phyloP scores from a whole-genome alignment of 2,888 invertebrate genomes.

The Boloria euphrosyne region DNA sequence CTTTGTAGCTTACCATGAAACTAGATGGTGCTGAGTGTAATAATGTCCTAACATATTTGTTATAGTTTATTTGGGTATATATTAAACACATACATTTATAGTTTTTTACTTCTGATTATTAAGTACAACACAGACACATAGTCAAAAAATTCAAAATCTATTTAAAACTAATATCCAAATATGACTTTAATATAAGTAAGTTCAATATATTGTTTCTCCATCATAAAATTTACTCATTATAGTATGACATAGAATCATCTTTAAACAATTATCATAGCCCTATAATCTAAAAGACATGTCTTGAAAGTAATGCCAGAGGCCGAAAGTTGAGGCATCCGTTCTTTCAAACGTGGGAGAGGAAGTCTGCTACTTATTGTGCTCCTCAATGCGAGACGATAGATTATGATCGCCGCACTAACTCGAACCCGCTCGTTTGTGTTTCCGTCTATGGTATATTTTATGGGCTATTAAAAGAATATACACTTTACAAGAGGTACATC shows the following conservation, averaged over 20 bases:
- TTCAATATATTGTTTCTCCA: too few relatives aligned
- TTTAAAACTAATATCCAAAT: too few relatives aligned
- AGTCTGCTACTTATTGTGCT: slow-evolving; percentile 77
- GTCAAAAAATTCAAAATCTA: too few relatives aligned
- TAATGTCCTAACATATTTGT: too few relatives aligned
- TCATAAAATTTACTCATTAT: too few relatives aligned
- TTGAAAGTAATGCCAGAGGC: slow-evolving; percentile 62
- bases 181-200: too few relatives aligned
- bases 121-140: too few relatives aligned
- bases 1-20: too few relatives aligned
- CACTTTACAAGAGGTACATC: slow-evolving; percentile 18
- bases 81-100: too few relatives aligned
- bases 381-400: slow-evolving; percentile 77
- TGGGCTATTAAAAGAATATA: slow-evolving; percentile 35
- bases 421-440: slow-evolving; percentile 51
- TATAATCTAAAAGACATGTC: slow-evolving; percentile 8
- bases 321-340: slow-evolving; percentile 73
- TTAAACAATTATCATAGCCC: not conserved
- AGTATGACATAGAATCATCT: slow-evolving; percentile 1
- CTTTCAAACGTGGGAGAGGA: slow-evolving; percentile 79
- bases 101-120: too few relatives aligned
- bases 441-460: slow-evolving; percentile 44
- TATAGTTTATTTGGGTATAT: too few relatives aligned
- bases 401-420: slow-evolving; percentile 53
- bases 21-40: too few relatives aligned